Evolutionary conservation across 2,797 vertebrate genomes (phyloP).

Genomic region (Paramormyrops hopkinsi): DNA sequence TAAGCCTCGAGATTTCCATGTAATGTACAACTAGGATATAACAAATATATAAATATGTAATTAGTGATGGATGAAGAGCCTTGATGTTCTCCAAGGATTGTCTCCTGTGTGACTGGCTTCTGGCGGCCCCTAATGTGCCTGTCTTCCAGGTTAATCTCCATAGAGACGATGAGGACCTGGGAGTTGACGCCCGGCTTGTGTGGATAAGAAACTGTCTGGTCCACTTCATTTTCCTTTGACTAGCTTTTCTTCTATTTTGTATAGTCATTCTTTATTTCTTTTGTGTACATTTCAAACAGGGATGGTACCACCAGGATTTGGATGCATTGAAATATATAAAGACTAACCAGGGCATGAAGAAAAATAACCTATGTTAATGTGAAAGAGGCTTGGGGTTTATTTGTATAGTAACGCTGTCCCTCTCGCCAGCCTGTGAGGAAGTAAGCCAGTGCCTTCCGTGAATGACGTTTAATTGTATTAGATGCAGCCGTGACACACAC

Average conservation of each 20-base stretch:
- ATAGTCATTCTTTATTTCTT: not conserved
- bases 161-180: not conserved
- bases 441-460: conserved; percentile 64
- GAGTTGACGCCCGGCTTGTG: not conserved
- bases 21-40: not conserved
- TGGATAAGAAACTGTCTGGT: not conserved
- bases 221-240: not conserved
- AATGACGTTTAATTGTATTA: conserved; percentile 82
- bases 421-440: not conserved
- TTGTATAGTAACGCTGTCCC: not conserved
- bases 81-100: not conserved
- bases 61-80: not conserved
- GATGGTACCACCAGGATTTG: not conserved
- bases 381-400: not conserved
- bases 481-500: conserved; percentile 69
- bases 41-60: not conserved
- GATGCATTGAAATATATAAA: not conserved
- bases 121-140: not conserved
- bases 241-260: not conserved
- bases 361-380: not conserved
- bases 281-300: not conserved
- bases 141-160: not conserved
- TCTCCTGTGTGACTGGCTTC: not conserved
- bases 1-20: not conserved
- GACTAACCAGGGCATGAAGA: not conserved